Evolutionary conservation across 2,888 invertebrate species (phyloP).

Genomic region (Tridacna gigas): DNA sequence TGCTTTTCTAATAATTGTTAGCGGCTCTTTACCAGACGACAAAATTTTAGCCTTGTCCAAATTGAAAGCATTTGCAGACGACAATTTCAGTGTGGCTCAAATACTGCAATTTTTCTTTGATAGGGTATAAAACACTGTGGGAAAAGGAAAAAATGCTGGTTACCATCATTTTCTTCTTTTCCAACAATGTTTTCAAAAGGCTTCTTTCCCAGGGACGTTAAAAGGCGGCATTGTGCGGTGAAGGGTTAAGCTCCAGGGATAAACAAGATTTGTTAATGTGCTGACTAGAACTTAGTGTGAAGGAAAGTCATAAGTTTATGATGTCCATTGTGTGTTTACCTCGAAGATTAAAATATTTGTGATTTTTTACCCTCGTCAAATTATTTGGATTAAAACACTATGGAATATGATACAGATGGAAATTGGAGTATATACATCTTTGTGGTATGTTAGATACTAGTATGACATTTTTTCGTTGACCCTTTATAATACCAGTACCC

Average conservation of each 20-base stretch:
- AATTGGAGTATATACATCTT: constrained; percentile 47
- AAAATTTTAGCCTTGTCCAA: too few relatives aligned
- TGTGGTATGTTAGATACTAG: constrained; percentile 27
- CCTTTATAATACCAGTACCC: too few relatives aligned
- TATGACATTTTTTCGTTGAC: too few relatives aligned
- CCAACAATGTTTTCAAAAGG: neutral
- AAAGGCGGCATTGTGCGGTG: neutral
- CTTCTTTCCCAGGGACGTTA: neutral
- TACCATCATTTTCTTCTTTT: too few relatives aligned
- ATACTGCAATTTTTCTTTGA: too few relatives aligned
- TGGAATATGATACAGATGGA: constrained; percentile 19
- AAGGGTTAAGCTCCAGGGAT: neutral
- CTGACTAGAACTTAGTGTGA: neutral
- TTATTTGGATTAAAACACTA: neutral
- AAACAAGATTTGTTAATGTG: neutral
- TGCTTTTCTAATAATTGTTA: too few relatives aligned
- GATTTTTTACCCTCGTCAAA: neutral
- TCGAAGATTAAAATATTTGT: constrained; percentile 17
- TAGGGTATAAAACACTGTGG: too few relatives aligned
- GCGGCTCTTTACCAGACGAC: too few relatives aligned
- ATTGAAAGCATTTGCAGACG: too few relatives aligned
- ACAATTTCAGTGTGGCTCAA: too few relatives aligned
- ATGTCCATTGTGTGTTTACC: neutral
- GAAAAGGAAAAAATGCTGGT: too few relatives aligned
- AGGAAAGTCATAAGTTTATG: neutral